Evolutionary conservation across 2,113 vertebrate species (phyloP), one percentile per base, ranked within the genome.

Genomic region (Sturnus vulgaris): DNA sequence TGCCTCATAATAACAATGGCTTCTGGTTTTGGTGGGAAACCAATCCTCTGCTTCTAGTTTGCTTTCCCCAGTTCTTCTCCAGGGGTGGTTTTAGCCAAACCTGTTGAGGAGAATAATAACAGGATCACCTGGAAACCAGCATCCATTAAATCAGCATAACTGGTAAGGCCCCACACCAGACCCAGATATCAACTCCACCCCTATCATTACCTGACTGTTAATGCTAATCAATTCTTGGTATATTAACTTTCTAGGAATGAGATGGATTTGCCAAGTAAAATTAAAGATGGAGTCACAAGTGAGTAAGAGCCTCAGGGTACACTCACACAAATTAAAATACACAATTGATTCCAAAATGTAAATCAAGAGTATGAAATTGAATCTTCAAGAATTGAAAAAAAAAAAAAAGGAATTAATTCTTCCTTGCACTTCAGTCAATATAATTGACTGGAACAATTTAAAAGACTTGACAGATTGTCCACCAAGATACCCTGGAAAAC

Each of bases 321-420:
- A 70, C 42, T 85, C 59, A 84, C 21, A 50, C 27, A 70, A 86
- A 91, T 89, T 64, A 76, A 76, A 97, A 87, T 19, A 47, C 5
- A 39, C 33, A 77, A 37, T 15, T 86, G 40, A 89, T 31, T 55
- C 11, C 11, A 21, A 73, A 91, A 80, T 25, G 44, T 80, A 87
- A 87, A 82, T 55, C 46, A 77, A 73, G 46, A 61, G 10, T 52
- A 80, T 65, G 66, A 82, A 73, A 91, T 20, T 63, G 60, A 91
- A 84, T 44, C 44, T 82, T 57, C n/a, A 59, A 52, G 49, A 84
- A 86, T 1, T 17, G 46, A 22, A 63, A 73, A 64, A 52, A 73
- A 64, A 52, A 42, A 42, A 65, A 66, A 72, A 37, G 0, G 16
- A 52, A 83, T 47, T n/a, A 81, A 71, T 64, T 82, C 3, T 46